Evolutionary conservation across 2,113 vertebrate species (phyloP), one percentile per base, ranked within the genome.

Genomic region (Cottus gobio): DNA sequence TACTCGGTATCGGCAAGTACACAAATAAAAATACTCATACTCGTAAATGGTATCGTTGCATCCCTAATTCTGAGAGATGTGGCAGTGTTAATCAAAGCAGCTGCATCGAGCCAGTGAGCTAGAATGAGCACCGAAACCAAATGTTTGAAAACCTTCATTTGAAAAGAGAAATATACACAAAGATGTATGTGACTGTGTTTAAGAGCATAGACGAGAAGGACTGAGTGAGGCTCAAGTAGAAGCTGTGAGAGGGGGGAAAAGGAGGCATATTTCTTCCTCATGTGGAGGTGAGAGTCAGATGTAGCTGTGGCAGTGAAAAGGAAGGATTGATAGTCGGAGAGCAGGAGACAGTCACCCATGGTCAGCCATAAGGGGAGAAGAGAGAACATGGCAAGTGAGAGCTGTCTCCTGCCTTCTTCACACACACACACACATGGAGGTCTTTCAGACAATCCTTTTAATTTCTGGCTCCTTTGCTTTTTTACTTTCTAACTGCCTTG

Each of bases 281-380:
- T 13, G 37, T 57, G 26, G 80, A 58, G 58, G 74, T 66, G 70
- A 60, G 30, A 44, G 70, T 69, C 37, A 24, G 64, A 56, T 50
- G 71, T 67, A 36, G 76, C 54, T 3, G 57, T 30, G 82, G 65
- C 63, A 42, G 67, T 15, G 60, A 75, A 52, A 77, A 73, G 75
- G 62, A 71, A 12, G 26, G 34, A 12, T 36, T 24, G 28, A 10
- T 58, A 82, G 71, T 60, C 31, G 28, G 37, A 73, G 57, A 77
- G 70, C 57, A 31, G 61, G 74, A 75, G 72, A 46, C 63, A 9
- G 80, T 77, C 56, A 66, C 42, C 36, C 80, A 79, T 78, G 77
- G 81, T 83, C 71, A 72, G 75, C 71, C 66, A 57, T 44, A 69
- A 64, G 15, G 61, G 80, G 42, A 26, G 46, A n/a, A 9, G 69